These are phyloP conservation scores for Scaptomyza tumidula DNA, from an alignment of 2,888 invertebrate genomes.

Conservation along the genomic window DNA sequence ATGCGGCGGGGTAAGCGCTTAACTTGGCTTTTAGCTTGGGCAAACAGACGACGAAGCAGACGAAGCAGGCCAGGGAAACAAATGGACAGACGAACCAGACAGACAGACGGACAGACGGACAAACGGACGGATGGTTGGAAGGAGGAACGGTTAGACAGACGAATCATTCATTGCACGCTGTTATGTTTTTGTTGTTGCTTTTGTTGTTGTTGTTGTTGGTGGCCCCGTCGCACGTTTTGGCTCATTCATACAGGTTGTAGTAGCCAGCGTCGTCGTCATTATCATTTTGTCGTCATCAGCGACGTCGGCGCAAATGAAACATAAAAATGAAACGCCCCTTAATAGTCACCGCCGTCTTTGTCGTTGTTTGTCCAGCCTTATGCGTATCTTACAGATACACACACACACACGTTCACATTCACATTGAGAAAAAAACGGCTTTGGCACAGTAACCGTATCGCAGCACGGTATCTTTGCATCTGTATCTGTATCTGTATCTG, in stretches of 20 bases:
- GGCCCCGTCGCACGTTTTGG: slow-evolving; percentile 28
- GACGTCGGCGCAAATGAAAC: slow-evolving; percentile 79
- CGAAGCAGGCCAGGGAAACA: slow-evolving; percentile 33
- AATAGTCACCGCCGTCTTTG: slow-evolving; percentile 62
- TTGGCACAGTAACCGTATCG: slow-evolving; percentile 69
- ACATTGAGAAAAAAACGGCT: slow-evolving; percentile 39
- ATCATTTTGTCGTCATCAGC: slow-evolving; percentile 79
- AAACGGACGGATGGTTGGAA: slow-evolving; percentile 1
- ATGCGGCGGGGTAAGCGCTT: slow-evolving; percentile 70
- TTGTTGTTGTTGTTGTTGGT: slow-evolving; percentile 22
- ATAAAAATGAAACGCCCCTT: slow-evolving; percentile 81
- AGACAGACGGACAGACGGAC: background rate
- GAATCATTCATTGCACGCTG: slow-evolving; percentile 71
- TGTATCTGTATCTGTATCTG: slow-evolving; percentile 48
- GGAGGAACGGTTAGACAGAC: slow-evolving; percentile 42
- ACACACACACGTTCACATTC: slow-evolving; percentile 20
- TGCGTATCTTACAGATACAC: slow-evolving; percentile 73
- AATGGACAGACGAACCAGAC: slow-evolving; percentile 13
- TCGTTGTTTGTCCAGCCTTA: slow-evolving; percentile 52
- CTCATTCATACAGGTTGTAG: slow-evolving; percentile 76
- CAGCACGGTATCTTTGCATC: slow-evolving; percentile 50
- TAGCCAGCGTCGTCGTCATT: slow-evolving; percentile 64
- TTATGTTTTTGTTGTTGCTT: slow-evolving; percentile 24
- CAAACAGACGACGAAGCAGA: slow-evolving; percentile 43
- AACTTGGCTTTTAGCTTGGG: slow-evolving; percentile 69